Conservation (phyloP, 2,797 vertebrate species). For the Orestias chungarensis region DNA sequence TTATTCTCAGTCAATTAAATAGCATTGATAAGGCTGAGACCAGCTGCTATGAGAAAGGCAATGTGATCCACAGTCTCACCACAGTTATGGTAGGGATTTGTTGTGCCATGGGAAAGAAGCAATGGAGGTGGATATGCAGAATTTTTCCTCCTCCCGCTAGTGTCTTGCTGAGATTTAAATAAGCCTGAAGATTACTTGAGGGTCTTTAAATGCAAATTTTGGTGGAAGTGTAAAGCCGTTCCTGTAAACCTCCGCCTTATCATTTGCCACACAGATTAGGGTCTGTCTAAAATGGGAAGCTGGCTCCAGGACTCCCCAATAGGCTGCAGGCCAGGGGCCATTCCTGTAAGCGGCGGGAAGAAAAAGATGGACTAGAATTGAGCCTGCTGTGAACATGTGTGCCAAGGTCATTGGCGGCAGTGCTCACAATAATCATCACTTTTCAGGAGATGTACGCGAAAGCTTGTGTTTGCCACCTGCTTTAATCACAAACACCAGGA, state of each 20-base stretch:
- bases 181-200: conserved; percentile 82
- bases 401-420: conserved; percentile 72
- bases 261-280: conserved; percentile 81
- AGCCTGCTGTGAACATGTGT: conserved; percentile 40
- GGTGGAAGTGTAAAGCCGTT: conserved; percentile 72
- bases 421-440: conserved; percentile 57
- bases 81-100: conserved; percentile 75
- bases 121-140: conserved; percentile 71
- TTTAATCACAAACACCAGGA: conserved; percentile 33
- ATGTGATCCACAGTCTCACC: conserved; percentile 55
- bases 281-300: conserved; percentile 73
- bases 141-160: conserved; percentile 51
- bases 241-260: conserved; percentile 80
- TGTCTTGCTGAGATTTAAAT: conserved; percentile 84
- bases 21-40: conserved; percentile 70
- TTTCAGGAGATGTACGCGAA: conserved; percentile 59
- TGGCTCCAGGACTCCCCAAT: conserved; percentile 71
- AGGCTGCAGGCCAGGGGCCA: conserved; percentile 74
- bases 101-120: conserved; percentile 71
- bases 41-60: conserved; percentile 57
- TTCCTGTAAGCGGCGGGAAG: conserved; percentile 49
- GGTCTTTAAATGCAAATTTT: conserved; percentile 84
- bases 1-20: conserved; percentile 75
- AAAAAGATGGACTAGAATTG: conserved; percentile 38
- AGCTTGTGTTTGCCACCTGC: conserved; percentile 46